These are phyloP conservation scores for Chymomyza costata DNA, from an alignment of 1,140 invertebrate genomes.

Conservation along the genomic window DNA sequence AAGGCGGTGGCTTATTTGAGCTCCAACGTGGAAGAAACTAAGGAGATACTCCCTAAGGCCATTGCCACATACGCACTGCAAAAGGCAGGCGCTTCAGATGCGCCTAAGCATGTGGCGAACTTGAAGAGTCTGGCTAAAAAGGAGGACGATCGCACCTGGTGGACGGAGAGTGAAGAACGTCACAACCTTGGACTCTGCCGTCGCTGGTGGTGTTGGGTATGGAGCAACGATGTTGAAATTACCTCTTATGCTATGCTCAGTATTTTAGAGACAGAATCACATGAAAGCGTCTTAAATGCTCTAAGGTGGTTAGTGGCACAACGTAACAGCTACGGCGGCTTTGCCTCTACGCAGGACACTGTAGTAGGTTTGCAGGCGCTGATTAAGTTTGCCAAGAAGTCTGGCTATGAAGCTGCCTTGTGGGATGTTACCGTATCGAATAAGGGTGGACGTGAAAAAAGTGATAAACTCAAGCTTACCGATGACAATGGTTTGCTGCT, in stretches of 20 bases:
- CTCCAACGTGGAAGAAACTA: constrained; percentile 68
- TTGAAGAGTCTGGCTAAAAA: constrained; percentile 47
- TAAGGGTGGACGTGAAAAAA: constrained; percentile 50
- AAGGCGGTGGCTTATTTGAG: constrained; percentile 77
- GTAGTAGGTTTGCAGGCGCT: constrained; percentile 81
- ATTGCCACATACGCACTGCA: constrained; percentile 86
- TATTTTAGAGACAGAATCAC: constrained; percentile 77
- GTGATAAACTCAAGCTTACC: constrained; percentile 41
- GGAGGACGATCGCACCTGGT: constrained; percentile 69
- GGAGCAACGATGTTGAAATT: constrained; percentile 82
- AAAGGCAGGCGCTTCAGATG: constrained; percentile 80
- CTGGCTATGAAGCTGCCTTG: constrained; percentile 52
- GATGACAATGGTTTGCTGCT: constrained; percentile 61
- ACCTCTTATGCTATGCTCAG: constrained; percentile 85
- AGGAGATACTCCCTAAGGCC: constrained; percentile 84
- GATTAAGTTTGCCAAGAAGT: constrained; percentile 77
- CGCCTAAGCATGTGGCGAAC: constrained; percentile 34
- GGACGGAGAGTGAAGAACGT: constrained; percentile 80
- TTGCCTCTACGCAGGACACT: constrained; percentile 84
- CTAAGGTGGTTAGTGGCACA: constrained; percentile 85
- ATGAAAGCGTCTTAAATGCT: constrained; percentile 73
- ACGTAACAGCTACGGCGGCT: constrained; percentile 86
- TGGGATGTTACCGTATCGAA: constrained; percentile 44
- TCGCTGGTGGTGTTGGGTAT: constrained; percentile 78
- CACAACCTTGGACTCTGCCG: constrained; percentile 79